Percentiles rank a stretch among this genome's conserved stretches.
These are phyloP conservation scores for Imbricaverruca yamaguchii DNA, from an alignment of 2,888 invertebrate species.

Conservation along the genomic window DNA sequence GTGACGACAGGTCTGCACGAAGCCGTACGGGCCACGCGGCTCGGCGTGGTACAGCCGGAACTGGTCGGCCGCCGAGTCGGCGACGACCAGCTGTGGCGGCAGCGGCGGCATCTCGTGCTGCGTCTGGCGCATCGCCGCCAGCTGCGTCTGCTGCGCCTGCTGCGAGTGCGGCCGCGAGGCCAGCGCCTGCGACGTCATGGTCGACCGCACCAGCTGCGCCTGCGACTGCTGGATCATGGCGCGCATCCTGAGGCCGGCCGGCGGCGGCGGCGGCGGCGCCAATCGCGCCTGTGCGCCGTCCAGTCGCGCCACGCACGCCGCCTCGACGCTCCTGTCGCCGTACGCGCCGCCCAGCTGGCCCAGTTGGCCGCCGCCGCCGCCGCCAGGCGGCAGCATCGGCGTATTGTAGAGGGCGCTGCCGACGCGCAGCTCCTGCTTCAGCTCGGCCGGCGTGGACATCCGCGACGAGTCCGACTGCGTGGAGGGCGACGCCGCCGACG, in stretches of 20 bases:
- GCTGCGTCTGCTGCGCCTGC: no score
- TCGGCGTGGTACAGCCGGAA: no score
- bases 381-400: constrained; percentile 32
- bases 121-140: no score
- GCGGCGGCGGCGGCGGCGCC: constrained; percentile 47
- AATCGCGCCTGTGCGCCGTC: constrained; percentile 24
- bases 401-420: constrained; percentile 34
- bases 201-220: constrained; percentile 33
- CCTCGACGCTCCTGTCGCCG: background rate
- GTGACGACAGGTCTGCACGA: no score
- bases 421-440: constrained; percentile 35
- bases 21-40: no score
- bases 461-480: constrained; percentile 67
- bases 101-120: no score
- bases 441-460: constrained; percentile 35
- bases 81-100: no score
- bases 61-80: no score
- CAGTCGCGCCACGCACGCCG: background rate
- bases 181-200: constrained; percentile 64
- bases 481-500: constrained; percentile 66
- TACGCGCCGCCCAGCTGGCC: background rate
- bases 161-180: no score
- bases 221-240: constrained; percentile 34
- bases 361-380: background rate
- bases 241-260: constrained; percentile 39